Conservation (phyloP, 2,888 invertebrate genomes). For the Drosophila monieri region DNA sequence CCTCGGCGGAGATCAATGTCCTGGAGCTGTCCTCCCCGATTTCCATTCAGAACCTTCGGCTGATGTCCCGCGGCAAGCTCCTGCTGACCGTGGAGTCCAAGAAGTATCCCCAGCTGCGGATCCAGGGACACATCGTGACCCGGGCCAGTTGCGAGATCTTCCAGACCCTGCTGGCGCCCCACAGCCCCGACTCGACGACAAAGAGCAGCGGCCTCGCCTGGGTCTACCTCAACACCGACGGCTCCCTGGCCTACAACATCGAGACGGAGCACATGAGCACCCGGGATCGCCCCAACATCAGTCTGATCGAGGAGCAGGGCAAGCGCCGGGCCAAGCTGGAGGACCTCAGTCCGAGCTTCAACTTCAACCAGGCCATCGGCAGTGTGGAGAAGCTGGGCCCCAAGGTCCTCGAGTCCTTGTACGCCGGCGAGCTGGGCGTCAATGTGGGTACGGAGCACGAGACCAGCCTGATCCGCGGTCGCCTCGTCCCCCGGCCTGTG, state of each 20-base stretch:
- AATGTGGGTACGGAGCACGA: constrained; percentile 88
- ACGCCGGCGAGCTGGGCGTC: constrained; percentile 86
- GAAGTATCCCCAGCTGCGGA: constrained; percentile 87
- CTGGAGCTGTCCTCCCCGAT: constrained; percentile 92
- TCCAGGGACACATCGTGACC: constrained; percentile 90
- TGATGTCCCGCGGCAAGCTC: constrained; percentile 91
- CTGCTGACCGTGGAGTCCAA: constrained; percentile 89
- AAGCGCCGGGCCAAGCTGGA: constrained; percentile 90
- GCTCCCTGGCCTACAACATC: constrained; percentile 91
- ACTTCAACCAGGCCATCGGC: constrained; percentile 88
- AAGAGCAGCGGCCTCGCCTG: constrained; percentile 89
- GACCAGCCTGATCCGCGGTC: constrained; percentile 87
- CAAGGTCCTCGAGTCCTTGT: constrained; percentile 91
- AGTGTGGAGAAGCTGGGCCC: constrained; percentile 91
- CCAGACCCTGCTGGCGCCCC: constrained; percentile 88
- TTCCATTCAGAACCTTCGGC: constrained; percentile 89
- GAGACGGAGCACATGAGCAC: constrained; percentile 87
- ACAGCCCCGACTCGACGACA: constrained; percentile 81
- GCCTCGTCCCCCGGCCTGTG: constrained; percentile 88
- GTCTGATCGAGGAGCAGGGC: constrained; percentile 89
- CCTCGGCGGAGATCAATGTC: constrained; percentile 90
- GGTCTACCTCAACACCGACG: constrained; percentile 91
- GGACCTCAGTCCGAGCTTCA: constrained; percentile 87
- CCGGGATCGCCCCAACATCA: constrained; percentile 87
- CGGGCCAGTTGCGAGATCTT: constrained; percentile 92